Conservation (phyloP, 2,113 vertebrate species). For the Artemisiospiza belli region DNA sequence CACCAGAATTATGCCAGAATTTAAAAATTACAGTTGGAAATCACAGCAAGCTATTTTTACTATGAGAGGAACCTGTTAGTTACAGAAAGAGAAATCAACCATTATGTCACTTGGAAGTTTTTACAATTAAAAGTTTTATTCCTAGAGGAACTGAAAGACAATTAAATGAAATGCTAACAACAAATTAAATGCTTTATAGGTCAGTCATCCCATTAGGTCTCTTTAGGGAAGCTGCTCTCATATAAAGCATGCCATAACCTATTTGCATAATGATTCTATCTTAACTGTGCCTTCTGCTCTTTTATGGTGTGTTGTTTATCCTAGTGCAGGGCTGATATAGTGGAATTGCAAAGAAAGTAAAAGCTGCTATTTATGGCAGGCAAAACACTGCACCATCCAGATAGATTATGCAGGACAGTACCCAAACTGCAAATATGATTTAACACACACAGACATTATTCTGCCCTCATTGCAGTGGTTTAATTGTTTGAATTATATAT, state of each 20-base stretch:
- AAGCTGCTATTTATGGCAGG: constrained; percentile 70
- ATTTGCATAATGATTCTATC: constrained; percentile 80
- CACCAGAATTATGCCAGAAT: background rate
- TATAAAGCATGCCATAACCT: constrained; percentile 78
- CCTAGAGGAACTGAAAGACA: constrained; percentile 75
- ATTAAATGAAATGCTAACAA: constrained; percentile 79
- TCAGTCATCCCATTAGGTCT: constrained; percentile 79
- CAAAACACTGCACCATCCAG: constrained; percentile 40
- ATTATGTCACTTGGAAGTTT: constrained; percentile 76
- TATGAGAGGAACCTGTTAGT: constrained; percentile 67
- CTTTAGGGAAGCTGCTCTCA: constrained; percentile 77
- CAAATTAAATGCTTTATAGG: constrained; percentile 82
- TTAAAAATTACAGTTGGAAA: constrained; percentile 23
- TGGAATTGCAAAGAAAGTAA: constrained; percentile 60
- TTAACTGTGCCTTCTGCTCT: constrained; percentile 78
- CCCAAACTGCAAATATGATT: constrained; percentile 55
- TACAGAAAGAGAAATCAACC: constrained; percentile 73
- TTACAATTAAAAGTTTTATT: constrained; percentile 82
- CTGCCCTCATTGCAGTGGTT: background rate
- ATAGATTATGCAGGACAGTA: constrained; percentile 53
- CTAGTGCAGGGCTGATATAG: constrained; percentile 66
- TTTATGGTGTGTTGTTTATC: constrained; percentile 78
- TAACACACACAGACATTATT: background rate
- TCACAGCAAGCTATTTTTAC: constrained; percentile 25
- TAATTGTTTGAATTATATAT: constrained; percentile 45